Percentiles rank a stretch among this genome's conserved stretches.
Evolutionary conservation across 1,140 invertebrate species (phyloP).

Genomic region (Zaprionus gabonicus): DNA sequence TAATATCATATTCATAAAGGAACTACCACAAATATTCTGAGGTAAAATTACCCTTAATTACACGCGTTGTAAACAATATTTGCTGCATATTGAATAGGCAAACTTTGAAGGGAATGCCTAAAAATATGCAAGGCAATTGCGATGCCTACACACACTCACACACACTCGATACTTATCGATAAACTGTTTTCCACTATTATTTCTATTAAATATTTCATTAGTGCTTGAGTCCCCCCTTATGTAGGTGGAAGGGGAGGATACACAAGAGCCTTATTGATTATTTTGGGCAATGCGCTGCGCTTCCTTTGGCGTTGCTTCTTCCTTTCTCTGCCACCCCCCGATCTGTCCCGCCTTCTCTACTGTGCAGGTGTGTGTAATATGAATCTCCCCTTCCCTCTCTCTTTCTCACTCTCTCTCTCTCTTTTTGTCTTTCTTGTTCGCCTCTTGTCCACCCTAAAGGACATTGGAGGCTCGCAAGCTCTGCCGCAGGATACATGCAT

Average conservation of each 20-base stretch:
- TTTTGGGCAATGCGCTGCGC: not conserved
- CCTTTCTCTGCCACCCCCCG: not conserved
- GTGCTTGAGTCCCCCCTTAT: not conserved
- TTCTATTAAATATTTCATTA: not conserved
- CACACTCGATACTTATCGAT: not conserved
- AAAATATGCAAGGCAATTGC: not conserved
- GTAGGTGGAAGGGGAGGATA: not conserved
- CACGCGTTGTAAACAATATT: too few species aligned
- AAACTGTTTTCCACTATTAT: not conserved
- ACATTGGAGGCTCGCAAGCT: constrained; percentile 5
- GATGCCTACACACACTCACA: not conserved
- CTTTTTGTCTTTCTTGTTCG: not conserved
- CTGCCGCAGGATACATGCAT: constrained; percentile 59
- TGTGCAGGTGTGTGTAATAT: constrained; percentile 63
- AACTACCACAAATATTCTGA: not conserved
- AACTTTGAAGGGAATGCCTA: not conserved
- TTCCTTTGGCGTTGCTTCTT: not conserved
- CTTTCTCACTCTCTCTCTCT: not conserved
- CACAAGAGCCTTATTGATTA: not conserved
- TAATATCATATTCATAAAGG: not conserved
- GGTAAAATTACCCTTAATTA: not conserved
- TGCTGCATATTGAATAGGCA: not conserved
- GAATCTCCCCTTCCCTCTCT: constrained; percentile 42
- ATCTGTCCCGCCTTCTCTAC: constrained; percentile 7
- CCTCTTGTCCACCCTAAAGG: constrained; percentile 31